Conservation (phyloP, 2,888 invertebrate genomes). For the Hemicrepidius hirtus region DNA sequence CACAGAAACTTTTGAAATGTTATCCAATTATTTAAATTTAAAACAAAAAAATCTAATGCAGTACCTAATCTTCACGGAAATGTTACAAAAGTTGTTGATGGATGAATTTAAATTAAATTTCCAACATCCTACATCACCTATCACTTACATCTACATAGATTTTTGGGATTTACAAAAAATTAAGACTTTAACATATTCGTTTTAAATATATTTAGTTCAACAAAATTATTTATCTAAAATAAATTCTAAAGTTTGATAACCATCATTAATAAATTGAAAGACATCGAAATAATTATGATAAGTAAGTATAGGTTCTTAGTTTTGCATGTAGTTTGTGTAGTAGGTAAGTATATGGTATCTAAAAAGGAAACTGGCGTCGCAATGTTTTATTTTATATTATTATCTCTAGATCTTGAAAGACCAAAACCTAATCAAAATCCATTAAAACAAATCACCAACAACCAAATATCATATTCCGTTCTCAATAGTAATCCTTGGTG, state of each 20-base stretch:
- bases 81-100: no score
- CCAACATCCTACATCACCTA: no score
- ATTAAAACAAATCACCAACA: constrained; percentile 26
- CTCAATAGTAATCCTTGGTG: constrained; percentile 29
- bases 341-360: neutral
- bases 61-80: no score
- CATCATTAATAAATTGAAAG: no score
- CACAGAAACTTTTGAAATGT: no score
- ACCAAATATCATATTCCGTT: constrained; percentile 21
- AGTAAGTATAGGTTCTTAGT: constrained; percentile 10
- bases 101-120: no score
- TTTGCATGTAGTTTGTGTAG: constrained; percentile 1
- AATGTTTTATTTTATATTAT: neutral
- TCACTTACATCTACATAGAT: no score
- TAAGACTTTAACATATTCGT: neutral
- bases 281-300: constrained; percentile 11
- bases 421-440: constrained; percentile 10
- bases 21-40: no score
- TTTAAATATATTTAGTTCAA: neutral
- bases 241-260: no score
- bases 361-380: constrained; percentile 6
- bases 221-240: no score
- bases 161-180: no score
- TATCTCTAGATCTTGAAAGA: neutral
- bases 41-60: no score